Evolutionary conservation across 2,113 vertebrate genomes (phyloP).

Genomic region (Sander vitreus): DNA sequence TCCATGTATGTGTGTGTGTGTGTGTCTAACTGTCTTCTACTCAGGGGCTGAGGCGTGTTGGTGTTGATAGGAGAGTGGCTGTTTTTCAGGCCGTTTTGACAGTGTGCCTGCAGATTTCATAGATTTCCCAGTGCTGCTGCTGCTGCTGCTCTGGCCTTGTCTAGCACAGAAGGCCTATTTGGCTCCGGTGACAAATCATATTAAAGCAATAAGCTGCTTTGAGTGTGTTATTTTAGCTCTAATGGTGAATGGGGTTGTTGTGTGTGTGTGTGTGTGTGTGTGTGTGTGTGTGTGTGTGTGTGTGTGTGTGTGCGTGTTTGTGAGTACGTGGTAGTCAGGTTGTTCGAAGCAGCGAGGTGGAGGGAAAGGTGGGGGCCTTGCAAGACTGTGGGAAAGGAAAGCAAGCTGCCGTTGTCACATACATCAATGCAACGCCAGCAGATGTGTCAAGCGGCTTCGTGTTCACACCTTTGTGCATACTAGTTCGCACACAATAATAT

Average conservation of each 20-base stretch:
- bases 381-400: constrained; percentile 75
- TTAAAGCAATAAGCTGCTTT: constrained; percentile 69
- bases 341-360: constrained; percentile 37
- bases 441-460: constrained; percentile 80
- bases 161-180: constrained; percentile 62
- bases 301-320: constrained; percentile 31
- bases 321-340: constrained; percentile 39
- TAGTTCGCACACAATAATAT: constrained; percentile 53
- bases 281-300: constrained; percentile 11
- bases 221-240: constrained; percentile 61
- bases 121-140: constrained; percentile 42
- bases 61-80: constrained; percentile 59
- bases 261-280: constrained; percentile 18
- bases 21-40: constrained; percentile 51
- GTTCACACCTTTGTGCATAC: constrained; percentile 76
- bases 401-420: constrained; percentile 70
- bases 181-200: constrained; percentile 64
- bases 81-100: constrained; percentile 68
- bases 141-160: constrained; percentile 51
- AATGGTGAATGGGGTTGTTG: constrained; percentile 59
- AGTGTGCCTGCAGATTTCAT: constrained; percentile 53
- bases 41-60: constrained; percentile 40
- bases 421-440: constrained; percentile 73
- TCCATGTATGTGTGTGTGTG: constrained; percentile 32
- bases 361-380: constrained; percentile 59